phyloP scores from a whole-genome alignment of 2,888 invertebrate genomes.

The Hypena proboscidalis region DNA sequence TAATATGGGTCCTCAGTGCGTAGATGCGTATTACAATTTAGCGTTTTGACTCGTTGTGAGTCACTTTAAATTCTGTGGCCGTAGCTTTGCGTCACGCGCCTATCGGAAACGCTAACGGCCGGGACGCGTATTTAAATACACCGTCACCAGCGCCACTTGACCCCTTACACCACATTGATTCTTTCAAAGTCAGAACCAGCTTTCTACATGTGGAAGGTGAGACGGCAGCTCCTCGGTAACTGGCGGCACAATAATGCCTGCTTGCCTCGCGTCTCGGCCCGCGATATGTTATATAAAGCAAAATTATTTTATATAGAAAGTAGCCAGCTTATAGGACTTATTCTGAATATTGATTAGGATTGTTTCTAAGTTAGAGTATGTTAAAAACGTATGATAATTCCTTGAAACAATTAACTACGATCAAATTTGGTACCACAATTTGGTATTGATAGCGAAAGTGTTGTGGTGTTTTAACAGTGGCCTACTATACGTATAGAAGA shows the following conservation, averaged over 20 bases:
- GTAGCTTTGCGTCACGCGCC: constrained; percentile 72
- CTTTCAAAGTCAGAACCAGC: constrained; percentile 12
- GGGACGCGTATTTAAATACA: constrained; percentile 68
- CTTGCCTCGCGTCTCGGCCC: constrained; percentile 27
- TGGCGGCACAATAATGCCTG: constrained; percentile 38
- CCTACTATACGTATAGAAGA: too few relatives aligned
- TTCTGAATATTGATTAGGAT: constrained; percentile 38
- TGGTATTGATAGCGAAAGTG: too few relatives aligned
- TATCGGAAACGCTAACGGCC: constrained; percentile 81
- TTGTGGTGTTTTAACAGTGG: too few relatives aligned
- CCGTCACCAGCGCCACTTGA: constrained; percentile 31
- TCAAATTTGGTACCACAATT: background rate
- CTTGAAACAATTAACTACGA: background rate
- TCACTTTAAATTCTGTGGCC: constrained; percentile 71
- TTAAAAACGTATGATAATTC: background rate
- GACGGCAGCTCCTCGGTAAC: constrained; percentile 28
- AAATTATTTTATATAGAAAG: constrained; percentile 42
- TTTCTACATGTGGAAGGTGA: constrained; percentile 33
- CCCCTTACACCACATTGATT: constrained; percentile 32
- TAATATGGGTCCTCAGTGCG: constrained; percentile 15
- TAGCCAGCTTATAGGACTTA: constrained; percentile 21
- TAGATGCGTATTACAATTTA: constrained; percentile 14
- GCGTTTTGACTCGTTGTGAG: constrained; percentile 34
- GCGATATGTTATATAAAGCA: constrained; percentile 37
- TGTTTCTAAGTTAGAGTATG: constrained; percentile 24